Evolutionary conservation across 2,113 vertebrate genomes (phyloP).

Genomic region (Erythrolamprus reginae): DNA sequence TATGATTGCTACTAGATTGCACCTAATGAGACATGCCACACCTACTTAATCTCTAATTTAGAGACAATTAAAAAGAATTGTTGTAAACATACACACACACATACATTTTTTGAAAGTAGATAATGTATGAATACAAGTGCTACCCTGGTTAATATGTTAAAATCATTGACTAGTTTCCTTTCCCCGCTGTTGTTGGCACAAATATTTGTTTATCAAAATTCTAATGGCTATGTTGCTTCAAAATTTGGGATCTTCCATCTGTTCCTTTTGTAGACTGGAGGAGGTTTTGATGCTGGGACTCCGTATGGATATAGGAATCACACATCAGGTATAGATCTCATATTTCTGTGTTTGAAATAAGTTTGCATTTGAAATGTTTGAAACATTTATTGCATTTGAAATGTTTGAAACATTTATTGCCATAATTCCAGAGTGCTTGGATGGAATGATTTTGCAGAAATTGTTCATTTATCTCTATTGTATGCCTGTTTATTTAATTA

Average conservation of each 20-base stretch:
- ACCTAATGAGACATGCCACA: background rate
- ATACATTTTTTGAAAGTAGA: background rate
- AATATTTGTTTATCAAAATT: background rate
- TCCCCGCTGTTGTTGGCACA: background rate
- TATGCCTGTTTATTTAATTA: background rate
- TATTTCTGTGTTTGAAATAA: too few species aligned
- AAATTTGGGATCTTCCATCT: background rate
- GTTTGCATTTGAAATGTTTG: too few species aligned
- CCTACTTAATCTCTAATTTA: background rate
- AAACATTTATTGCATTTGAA: too few species aligned
- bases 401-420: background rate
- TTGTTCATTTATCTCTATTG: background rate
- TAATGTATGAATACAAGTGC: background rate
- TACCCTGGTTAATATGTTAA: background rate
- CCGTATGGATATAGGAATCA: conserved; percentile 77
- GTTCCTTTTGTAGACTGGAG: conserved; percentile 72
- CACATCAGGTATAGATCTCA: conserved; percentile 72
- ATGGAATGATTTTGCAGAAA: background rate
- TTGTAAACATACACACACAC: background rate
- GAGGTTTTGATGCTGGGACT: conserved; percentile 88
- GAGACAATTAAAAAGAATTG: background rate
- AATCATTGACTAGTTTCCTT: background rate
- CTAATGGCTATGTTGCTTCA: background rate
- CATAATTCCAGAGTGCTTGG: background rate
- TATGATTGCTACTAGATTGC: background rate